Conservation (phyloP, 2,113 vertebrate species). For the Ranitomeya imitator region DNA sequence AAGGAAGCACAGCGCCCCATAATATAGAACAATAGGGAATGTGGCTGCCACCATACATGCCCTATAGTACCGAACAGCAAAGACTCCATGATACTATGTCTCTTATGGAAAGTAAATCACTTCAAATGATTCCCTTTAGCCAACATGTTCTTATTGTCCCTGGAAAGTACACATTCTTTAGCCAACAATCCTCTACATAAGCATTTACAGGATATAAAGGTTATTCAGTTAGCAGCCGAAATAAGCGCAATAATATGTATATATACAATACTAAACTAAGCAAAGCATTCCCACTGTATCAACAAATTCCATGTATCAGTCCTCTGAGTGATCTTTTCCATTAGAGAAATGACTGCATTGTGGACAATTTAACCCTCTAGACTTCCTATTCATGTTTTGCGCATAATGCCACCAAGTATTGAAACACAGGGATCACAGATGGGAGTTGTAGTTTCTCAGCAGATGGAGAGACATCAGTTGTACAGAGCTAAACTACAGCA, state of each 20-base stretch:
- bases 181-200: background rate
- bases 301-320: background rate
- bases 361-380: background rate
- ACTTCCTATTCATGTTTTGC: background rate
- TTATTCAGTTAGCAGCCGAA: background rate
- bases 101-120: background rate
- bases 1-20: no score
- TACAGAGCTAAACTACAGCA: no score
- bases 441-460: no score
- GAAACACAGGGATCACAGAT: no score
- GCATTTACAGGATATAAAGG: background rate
- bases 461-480: no score
- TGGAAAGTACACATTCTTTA: background rate
- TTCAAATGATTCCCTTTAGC: no score
- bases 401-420: background rate
- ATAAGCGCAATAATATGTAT: background rate
- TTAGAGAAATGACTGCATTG: background rate
- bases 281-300: background rate
- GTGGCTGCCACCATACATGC: background rate
- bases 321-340: background rate
- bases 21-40: background rate
- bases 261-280: background rate
- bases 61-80: background rate
- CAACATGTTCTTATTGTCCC: background rate
- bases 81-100: background rate